These are phyloP conservation scores for Chionodraco myersi DNA, from an alignment of 2,113 vertebrate genomes.

Conservation along the genomic window DNA sequence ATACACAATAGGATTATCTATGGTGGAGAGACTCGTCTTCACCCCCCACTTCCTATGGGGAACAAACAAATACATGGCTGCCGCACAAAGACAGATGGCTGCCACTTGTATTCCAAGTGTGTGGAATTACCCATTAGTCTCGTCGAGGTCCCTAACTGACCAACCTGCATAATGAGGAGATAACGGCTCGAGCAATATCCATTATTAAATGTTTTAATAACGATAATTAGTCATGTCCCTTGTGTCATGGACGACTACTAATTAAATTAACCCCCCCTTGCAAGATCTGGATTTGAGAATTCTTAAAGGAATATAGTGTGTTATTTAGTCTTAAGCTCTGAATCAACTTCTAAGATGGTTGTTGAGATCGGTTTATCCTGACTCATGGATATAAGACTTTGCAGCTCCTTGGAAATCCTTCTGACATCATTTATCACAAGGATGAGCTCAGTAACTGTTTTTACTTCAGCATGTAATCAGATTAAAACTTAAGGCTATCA, in stretches of 20 bases:
- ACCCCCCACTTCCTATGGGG: conserved; percentile 40
- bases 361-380: conserved; percentile 21
- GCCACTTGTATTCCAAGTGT: conserved; percentile 20
- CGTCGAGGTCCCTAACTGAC: conserved; percentile 52
- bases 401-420: conserved; percentile 9
- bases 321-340: neutral
- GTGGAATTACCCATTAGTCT: conserved; percentile 52
- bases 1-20: conserved; percentile 66
- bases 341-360: neutral
- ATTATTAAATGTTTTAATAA: conserved; percentile 29
- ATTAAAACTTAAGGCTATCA: neutral
- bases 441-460: conserved; percentile 23
- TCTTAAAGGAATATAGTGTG: neutral
- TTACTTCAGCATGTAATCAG: conserved; percentile 14
- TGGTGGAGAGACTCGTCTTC: conserved; percentile 31
- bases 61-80: conserved; percentile 30
- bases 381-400: conserved; percentile 1
- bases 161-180: conserved; percentile 45
- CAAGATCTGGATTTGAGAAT: neutral
- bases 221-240: conserved; percentile 22
- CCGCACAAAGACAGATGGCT: conserved; percentile 1
- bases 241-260: conserved; percentile 13
- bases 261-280: conserved; percentile 25
- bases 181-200: conserved; percentile 2
- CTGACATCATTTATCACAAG: conserved; percentile 7